Conservation (phyloP, 2,888 invertebrate species). For the Aquatica leii region DNA sequence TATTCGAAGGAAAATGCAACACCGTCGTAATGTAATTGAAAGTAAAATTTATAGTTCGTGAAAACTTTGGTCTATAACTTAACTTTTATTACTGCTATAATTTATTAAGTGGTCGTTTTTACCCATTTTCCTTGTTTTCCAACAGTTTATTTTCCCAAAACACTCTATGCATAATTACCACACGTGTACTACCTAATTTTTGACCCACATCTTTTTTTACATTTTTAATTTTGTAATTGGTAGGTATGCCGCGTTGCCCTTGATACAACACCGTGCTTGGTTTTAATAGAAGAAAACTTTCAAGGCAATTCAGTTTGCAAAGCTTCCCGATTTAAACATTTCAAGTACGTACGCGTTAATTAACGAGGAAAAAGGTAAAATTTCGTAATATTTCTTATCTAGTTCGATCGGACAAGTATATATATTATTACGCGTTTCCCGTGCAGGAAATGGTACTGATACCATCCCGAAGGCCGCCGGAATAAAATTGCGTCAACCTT, state of each 20-base stretch:
- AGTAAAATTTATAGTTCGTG: slow-evolving; percentile 27
- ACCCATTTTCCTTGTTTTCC: slow-evolving; percentile 15
- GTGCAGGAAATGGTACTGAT: slow-evolving; percentile 36
- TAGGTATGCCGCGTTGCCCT: neutral
- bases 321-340: slow-evolving; percentile 13
- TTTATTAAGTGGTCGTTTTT: slow-evolving; percentile 18
- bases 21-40: slow-evolving; percentile 25
- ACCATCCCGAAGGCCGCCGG: slow-evolving; percentile 33
- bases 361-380: slow-evolving; percentile 1
- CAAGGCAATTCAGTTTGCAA: slow-evolving; percentile 9
- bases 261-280: neutral
- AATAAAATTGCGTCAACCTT: slow-evolving; percentile 32
- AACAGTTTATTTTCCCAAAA: slow-evolving; percentile 4
- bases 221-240: too few relatives aligned
- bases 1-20: slow-evolving; percentile 29
- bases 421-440: slow-evolving; percentile 35
- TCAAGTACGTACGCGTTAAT: slow-evolving; percentile 5
- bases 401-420: slow-evolving; percentile 14
- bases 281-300: slow-evolving; percentile 11
- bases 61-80: slow-evolving; percentile 10
- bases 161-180: too few relatives aligned
- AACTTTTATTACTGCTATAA: slow-evolving; percentile 20
- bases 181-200: too few relatives aligned
- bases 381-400: slow-evolving; percentile 3
- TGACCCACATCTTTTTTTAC: too few relatives aligned